Percentiles rank a stretch among this genome's conserved stretches.
phyloP scores from a whole-genome alignment of 1,140 invertebrate species.

The Psix sp. region DNA sequence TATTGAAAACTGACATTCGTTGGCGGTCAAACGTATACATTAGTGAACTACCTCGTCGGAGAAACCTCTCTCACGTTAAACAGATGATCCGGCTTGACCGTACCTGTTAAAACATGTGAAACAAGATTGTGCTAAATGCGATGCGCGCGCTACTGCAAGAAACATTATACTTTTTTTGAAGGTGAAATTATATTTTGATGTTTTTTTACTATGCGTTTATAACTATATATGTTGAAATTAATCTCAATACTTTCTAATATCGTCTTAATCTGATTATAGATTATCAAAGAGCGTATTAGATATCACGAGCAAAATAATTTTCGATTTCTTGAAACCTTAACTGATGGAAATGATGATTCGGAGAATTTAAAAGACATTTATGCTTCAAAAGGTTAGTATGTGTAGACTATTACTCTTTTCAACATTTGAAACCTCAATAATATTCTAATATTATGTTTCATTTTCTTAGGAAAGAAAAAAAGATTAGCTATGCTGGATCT shows the following conservation, averaged over 20 bases:
- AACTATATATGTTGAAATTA: too few relatives aligned
- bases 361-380: constrained; percentile 7
- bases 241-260: too few relatives aligned
- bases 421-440: too few relatives aligned
- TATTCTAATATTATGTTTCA: neutral
- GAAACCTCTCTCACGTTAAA: constrained; percentile 57
- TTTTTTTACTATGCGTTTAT: too few relatives aligned
- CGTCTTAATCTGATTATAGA: too few relatives aligned
- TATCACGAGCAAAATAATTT: constrained; percentile 17
- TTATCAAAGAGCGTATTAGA: constrained; percentile 15
- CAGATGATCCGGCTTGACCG: constrained; percentile 59
- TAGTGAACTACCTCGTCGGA: neutral
- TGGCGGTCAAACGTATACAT: constrained; percentile 17
- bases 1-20: constrained; percentile 52
- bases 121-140: constrained; percentile 45
- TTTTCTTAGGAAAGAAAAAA: constrained; percentile 72
- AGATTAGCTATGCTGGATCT: constrained; percentile 89
- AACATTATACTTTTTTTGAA: constrained; percentile 40
- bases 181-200: too few relatives aligned
- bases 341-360: neutral
- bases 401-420: neutral
- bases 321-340: constrained; percentile 14
- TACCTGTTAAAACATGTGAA: constrained; percentile 47
- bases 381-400: constrained; percentile 4
- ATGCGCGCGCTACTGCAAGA: constrained; percentile 42